Conservation (phyloP, 2,888 invertebrate species). For the Ormyrus labotus region DNA sequence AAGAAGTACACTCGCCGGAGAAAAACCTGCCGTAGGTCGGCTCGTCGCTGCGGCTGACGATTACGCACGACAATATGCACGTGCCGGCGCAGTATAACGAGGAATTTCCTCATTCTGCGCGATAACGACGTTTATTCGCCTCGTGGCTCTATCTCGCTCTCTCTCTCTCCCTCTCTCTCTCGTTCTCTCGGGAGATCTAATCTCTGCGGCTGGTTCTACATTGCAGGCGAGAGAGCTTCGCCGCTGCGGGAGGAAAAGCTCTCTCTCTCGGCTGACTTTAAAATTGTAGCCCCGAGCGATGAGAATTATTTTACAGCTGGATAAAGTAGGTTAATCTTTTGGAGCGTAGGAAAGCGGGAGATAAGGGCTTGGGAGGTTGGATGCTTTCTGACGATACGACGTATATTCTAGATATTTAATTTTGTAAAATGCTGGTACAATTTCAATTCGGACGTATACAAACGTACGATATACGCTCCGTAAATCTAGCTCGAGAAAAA, state of each 20-base stretch:
- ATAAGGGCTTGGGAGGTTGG: no score
- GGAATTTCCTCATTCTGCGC: slow-evolving; percentile 62
- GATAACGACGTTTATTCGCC: slow-evolving; percentile 57
- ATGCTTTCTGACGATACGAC: no score
- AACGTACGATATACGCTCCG: no score
- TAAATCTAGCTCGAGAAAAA: no score
- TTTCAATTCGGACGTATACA: no score
- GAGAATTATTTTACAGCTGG: no score
- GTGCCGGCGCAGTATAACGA: slow-evolving; percentile 58
- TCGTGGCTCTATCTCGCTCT: slow-evolving; percentile 15
- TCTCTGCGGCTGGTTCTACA: not conserved
- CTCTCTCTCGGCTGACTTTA: not conserved
- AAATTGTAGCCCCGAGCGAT: no score
- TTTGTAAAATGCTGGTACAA: no score
- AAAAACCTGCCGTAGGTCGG: not conserved
- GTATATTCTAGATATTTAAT: no score
- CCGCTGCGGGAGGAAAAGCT: not conserved
- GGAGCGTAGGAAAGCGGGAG: no score
- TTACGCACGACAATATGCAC: slow-evolving; percentile 49
- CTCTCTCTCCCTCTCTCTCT: slow-evolving; percentile 2
- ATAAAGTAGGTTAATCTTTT: no score
- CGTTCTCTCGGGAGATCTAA: not conserved
- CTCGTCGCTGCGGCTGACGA: slow-evolving; percentile 10
- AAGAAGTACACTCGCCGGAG: no score
- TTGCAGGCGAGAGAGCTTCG: not conserved